Evolutionary conservation across 2,113 vertebrate species (phyloP).

Genomic region (Percopsis transmontana): DNA sequence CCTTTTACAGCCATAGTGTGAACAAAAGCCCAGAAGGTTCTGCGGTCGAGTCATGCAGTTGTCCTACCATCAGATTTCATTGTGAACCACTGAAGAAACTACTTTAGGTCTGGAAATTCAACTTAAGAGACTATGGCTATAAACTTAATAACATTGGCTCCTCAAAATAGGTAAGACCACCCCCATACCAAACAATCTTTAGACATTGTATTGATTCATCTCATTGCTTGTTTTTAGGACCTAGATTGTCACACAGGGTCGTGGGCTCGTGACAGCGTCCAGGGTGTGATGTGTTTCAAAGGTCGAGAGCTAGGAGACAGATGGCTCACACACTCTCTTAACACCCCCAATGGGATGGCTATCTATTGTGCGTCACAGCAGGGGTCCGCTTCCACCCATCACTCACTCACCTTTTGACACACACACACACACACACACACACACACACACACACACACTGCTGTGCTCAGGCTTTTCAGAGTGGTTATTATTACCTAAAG

Average conservation of each 20-base stretch:
- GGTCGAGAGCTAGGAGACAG: slow-evolving; percentile 72
- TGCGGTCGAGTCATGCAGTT: too few relatives aligned
- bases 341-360: slow-evolving; percentile 70
- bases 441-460: slow-evolving; percentile 12
- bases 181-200: too few relatives aligned
- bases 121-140: too few relatives aligned
- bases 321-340: slow-evolving; percentile 64
- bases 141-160: too few relatives aligned
- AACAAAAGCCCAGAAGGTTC: too few relatives aligned
- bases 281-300: slow-evolving; percentile 61
- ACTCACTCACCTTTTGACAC: slow-evolving; percentile 8
- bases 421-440: neutral
- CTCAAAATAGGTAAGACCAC: too few relatives aligned
- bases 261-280: slow-evolving; percentile 66
- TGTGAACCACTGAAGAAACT: too few relatives aligned
- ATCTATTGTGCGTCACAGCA: slow-evolving; percentile 69
- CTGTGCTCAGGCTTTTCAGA: too few relatives aligned
- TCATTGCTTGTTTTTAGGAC: slow-evolving; percentile 32
- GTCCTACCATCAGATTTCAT: too few relatives aligned
- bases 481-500: too few relatives aligned
- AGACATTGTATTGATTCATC: slow-evolving; percentile 22
- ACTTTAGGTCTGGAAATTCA: too few relatives aligned
- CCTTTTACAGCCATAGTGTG: too few relatives aligned
- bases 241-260: slow-evolving; percentile 42
- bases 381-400: slow-evolving; percentile 52